Percentiles rank a stretch among this genome's conserved stretches.
Conservation (phyloP, 2,797 vertebrate genomes). For the Halcyon leucocephala region DNA sequence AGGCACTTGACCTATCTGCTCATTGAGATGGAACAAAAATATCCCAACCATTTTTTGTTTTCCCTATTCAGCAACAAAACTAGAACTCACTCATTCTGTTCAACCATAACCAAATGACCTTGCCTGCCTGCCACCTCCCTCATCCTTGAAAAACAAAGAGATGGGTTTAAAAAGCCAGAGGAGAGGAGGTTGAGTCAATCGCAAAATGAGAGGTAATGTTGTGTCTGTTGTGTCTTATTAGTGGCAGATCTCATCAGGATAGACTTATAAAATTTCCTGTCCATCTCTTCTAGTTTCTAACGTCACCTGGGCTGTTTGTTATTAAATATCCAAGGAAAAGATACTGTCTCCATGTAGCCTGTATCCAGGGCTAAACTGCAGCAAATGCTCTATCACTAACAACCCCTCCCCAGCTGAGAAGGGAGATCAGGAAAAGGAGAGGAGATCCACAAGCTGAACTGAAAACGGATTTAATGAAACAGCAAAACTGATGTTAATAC, state of each 20-base stretch:
- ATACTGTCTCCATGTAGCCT: neutral
- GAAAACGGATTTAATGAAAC: no score
- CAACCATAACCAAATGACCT: neutral
- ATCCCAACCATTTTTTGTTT: neutral
- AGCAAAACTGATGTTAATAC: no score
- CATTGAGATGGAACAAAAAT: neutral
- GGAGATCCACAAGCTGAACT: no score
- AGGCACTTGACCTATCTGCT: neutral
- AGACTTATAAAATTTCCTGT: neutral
- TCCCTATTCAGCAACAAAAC: no score
- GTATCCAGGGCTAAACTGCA: no score
- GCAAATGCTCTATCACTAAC: no score
- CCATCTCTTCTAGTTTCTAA: neutral
- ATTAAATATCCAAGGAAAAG: neutral
- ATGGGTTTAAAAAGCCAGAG: neutral
- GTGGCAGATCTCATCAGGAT: neutral
- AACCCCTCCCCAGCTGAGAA: no score
- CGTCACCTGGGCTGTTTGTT: no score
- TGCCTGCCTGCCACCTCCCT: no score
- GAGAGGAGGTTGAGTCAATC: neutral
- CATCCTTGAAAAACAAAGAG: neutral
- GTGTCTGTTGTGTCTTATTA: neutral
- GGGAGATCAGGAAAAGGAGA: no score
- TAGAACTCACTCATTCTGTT: neutral
- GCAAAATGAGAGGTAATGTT: neutral